phyloP scores from a whole-genome alignment of 2,888 invertebrate species.

The Harpalus rubripes region DNA sequence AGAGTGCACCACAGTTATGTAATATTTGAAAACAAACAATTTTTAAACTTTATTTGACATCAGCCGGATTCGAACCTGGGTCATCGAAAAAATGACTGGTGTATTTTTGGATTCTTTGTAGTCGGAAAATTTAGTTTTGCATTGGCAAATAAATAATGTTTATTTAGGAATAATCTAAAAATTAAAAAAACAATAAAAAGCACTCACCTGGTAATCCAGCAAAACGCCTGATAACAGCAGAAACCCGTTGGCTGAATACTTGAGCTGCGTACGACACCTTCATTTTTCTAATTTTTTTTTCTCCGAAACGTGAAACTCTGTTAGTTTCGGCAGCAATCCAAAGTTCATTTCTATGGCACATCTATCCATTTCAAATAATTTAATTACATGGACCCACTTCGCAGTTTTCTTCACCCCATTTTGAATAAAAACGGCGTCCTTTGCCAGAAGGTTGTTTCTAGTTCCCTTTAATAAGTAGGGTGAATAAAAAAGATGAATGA shows the following conservation, averaged over 20 bases:
- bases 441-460: constrained; percentile 33
- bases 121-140: too few species aligned
- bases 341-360: neutral
- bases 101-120: too few species aligned
- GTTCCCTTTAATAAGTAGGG: constrained; percentile 45
- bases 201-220: neutral
- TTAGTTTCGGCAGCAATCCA: neutral
- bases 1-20: too few species aligned
- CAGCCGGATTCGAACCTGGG: too few species aligned
- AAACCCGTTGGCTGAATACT: too few species aligned
- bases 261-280: too few species aligned
- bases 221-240: neutral
- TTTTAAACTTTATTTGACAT: too few species aligned
- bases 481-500: constrained; percentile 23
- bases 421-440: neutral
- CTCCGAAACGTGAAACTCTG: too few species aligned
- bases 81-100: too few species aligned
- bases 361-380: neutral
- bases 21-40: too few species aligned
- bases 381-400: neutral
- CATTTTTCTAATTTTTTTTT: constrained; percentile 8
- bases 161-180: too few species aligned
- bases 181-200: neutral
- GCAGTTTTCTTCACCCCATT: neutral
- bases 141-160: too few species aligned